Evolutionary conservation across 2,797 vertebrate species (phyloP).

Genomic region (Enteromius thamalakanensis): DNA sequence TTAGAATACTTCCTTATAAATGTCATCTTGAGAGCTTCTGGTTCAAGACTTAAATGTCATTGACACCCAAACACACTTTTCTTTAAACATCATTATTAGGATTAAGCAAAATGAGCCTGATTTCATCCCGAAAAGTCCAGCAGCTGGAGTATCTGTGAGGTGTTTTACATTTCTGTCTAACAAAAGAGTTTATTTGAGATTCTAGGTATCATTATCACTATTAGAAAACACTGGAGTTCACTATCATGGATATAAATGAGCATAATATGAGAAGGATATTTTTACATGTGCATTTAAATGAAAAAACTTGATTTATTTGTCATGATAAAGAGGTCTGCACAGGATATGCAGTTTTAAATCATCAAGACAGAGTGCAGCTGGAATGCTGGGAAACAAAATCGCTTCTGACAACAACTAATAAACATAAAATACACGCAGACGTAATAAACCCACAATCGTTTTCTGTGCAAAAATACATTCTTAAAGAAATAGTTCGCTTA

Average conservation of each 20-base stretch:
- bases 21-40: slow-evolving; percentile 17
- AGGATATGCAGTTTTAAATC: slow-evolving; percentile 2
- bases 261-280: neutral
- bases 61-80: slow-evolving; percentile 16
- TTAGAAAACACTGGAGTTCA: neutral
- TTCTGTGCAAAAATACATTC: slow-evolving; percentile 33
- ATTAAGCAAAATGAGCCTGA: neutral
- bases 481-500: neutral
- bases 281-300: neutral
- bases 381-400: slow-evolving; percentile 5
- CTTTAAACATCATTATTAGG: slow-evolving; percentile 24
- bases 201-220: neutral
- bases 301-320: slow-evolving; percentile 15
- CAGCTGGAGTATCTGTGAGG: neutral
- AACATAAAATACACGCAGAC: neutral
- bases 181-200: neutral
- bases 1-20: slow-evolving; percentile 32
- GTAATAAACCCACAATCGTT: neutral
- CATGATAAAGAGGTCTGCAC: slow-evolving; percentile 9
- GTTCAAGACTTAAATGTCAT: neutral
- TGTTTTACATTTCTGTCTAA: neutral
- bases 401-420: slow-evolving; percentile 2
- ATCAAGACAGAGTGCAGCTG: slow-evolving; percentile 10
- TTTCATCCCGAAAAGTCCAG: neutral
- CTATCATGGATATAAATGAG: neutral